phyloP scores from a whole-genome alignment of 2,888 invertebrate genomes.

The Eilema caniola region DNA sequence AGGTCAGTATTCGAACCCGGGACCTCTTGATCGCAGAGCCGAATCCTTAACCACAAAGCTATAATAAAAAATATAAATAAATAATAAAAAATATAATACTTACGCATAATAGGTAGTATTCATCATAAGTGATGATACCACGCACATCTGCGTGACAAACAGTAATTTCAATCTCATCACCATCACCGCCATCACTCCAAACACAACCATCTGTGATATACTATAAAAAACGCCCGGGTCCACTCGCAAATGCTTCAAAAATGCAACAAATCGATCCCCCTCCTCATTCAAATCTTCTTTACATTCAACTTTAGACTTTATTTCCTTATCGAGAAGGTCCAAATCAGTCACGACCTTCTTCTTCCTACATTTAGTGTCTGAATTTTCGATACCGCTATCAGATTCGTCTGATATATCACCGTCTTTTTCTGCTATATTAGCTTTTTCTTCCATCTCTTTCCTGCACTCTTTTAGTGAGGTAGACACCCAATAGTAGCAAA shows the following conservation, averaged over 20 bases:
- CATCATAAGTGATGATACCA: slow-evolving; percentile 90
- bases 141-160: slow-evolving; percentile 92
- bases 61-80: no score
- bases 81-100: slow-evolving; percentile 52
- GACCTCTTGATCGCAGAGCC: no score
- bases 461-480: slow-evolving; percentile 37
- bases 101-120: slow-evolving; percentile 86
- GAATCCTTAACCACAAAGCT: no score
- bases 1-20: no score
- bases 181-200: slow-evolving; percentile 90
- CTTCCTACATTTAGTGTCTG: slow-evolving; percentile 70
- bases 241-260: slow-evolving; percentile 69
- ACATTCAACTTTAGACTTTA: slow-evolving; percentile 57
- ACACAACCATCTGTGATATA: slow-evolving; percentile 90
- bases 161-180: slow-evolving; percentile 93
- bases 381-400: slow-evolving; percentile 86
- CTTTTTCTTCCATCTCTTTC: slow-evolving; percentile 50
- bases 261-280: slow-evolving; percentile 45
- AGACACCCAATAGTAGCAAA: slow-evolving; percentile 71
- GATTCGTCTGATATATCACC: slow-evolving; percentile 74
- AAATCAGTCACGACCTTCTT: slow-evolving; percentile 55
- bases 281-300: slow-evolving; percentile 22
- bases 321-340: slow-evolving; percentile 56
- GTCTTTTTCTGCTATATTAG: slow-evolving; percentile 43
- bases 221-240: slow-evolving; percentile 90